phyloP scores from a whole-genome alignment of 2,113 vertebrate genomes.

The Xiphorhynchus elegans region DNA sequence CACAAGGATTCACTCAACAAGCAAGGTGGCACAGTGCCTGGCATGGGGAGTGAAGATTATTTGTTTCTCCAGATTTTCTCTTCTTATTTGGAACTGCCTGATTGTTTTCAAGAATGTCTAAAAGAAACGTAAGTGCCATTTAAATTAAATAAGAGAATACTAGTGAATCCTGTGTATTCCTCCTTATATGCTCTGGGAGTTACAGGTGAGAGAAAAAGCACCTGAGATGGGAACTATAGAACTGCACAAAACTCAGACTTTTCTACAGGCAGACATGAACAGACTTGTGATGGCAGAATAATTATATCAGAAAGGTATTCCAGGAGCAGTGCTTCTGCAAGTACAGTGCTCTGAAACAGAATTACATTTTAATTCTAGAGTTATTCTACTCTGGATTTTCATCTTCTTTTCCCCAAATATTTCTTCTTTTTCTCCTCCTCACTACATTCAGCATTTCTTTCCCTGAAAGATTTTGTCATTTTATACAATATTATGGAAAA shows the following conservation, averaged over 20 bases:
- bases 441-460: not conserved
- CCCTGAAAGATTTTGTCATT: not conserved
- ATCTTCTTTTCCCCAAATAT: not conserved
- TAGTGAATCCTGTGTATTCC: not conserved
- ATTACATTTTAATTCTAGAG: not conserved
- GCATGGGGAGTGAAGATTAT: not conserved
- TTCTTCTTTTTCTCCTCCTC: not conserved
- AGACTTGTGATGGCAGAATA: not conserved
- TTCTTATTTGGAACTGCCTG: not conserved
- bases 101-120: not conserved
- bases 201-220: not conserved
- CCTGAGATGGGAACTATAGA: not conserved
- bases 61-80: not conserved
- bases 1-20: not conserved
- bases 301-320: not conserved
- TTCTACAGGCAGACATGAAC: not conserved
- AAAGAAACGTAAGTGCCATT: not conserved
- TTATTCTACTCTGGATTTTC: not conserved
- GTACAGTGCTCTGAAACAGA: not conserved
- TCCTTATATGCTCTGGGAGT: not conserved
- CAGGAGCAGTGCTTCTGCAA: not conserved
- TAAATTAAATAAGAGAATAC: not conserved
- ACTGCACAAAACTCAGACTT: not conserved
- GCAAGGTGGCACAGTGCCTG: not conserved
- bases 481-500: not conserved